Percentiles rank a stretch among this genome's conserved stretches.
Conservation (phyloP, 1,140 invertebrate species). For the Leptinotarsa defecta region DNA sequence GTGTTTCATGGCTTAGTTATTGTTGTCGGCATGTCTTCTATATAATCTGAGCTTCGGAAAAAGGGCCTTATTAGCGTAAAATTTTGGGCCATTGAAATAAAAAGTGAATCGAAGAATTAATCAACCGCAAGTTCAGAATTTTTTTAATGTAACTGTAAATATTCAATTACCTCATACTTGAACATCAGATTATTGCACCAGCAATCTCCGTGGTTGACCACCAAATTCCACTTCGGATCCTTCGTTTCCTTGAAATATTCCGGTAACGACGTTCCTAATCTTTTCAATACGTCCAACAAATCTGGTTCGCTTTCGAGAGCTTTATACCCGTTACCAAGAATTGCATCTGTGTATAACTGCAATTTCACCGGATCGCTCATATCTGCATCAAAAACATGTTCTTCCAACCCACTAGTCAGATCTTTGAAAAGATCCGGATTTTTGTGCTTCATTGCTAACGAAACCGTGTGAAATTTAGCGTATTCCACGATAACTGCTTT, state of each 20-base stretch:
- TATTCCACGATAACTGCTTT: slow-evolving; percentile 58
- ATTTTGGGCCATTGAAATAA: too few relatives aligned
- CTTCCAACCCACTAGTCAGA: slow-evolving; percentile 36
- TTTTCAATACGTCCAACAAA: slow-evolving; percentile 31
- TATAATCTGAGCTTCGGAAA: too few relatives aligned
- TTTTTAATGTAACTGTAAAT: neutral
- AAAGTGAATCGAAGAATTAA: neutral
- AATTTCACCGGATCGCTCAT: slow-evolving; percentile 9
- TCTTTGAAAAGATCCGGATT: slow-evolving; percentile 50
- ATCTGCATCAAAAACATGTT: slow-evolving; percentile 43
- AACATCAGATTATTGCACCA: slow-evolving; percentile 64
- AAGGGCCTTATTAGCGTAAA: too few relatives aligned
- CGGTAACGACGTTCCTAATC: slow-evolving; percentile 11
- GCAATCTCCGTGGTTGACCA: slow-evolving; percentile 60
- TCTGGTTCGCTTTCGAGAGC: slow-evolving; percentile 24
- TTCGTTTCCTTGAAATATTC: slow-evolving; percentile 29
- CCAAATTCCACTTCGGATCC: slow-evolving; percentile 37
- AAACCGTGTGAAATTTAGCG: slow-evolving; percentile 62
- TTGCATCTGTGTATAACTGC: slow-evolving; percentile 44
- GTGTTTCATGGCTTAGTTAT: too few relatives aligned
- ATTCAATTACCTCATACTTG: slow-evolving; percentile 55
- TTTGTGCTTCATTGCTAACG: slow-evolving; percentile 58
- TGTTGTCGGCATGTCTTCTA: too few relatives aligned
- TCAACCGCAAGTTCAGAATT: slow-evolving; percentile 6
- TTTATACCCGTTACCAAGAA: slow-evolving; percentile 26